Base-by-base conservation (phyloP, 1,140 invertebrate genomes). In the Archivesica marissinica region DNA sequence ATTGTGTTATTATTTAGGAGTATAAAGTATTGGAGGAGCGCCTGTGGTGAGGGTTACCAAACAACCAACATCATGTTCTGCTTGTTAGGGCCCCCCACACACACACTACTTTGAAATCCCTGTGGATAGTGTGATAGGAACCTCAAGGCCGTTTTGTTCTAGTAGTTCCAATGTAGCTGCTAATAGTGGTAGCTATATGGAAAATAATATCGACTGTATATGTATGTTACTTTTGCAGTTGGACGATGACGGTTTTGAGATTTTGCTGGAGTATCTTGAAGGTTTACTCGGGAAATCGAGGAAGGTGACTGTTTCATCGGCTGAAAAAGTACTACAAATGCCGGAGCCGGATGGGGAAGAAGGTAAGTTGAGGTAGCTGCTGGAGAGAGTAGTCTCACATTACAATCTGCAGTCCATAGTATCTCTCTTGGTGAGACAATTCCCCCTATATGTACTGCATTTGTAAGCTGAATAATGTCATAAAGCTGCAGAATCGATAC, bases 201-300 rank as follows among this genome's bases (percentile, higher is more conserved):
- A n/a, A n/a, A n/a, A n/a, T n/a, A n/a, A n/a, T n/a, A n/a, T n/a
- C n/a, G n/a, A n/a, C n/a, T n/a, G n/a, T n/a, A n/a, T n/a, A n/a
- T n/a, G n/a, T n/a, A n/a, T n/a, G n/a, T n/a, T n/a, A 23, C 17
- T 77, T 56, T 88, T 80, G n/a, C 74, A 89, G 89, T 25, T 89
- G 15, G 56, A 66, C 9, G 85, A 85, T 68, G 75, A 80, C 15
- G 28, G 68, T 28, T 89, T 89, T 82, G 59, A 79, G 20, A 86
- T 80, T 35, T 81, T 89, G 59, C 68, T 89, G 38, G 28, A 54
- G 7, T 89, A 89, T 61, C 50, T 89, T 15, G 89, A 89, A 61
- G 81, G 80, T n/a, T 59, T 88, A 56, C 83, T 86, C 61, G 89
- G 89, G 52, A 86, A 84, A 41, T 56, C 86, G 82, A 87, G 86